Evolutionary conservation across 1,140 invertebrate species (phyloP), one percentile per base, ranked within the genome.

Genomic region (Zophobas atratus): DNA sequence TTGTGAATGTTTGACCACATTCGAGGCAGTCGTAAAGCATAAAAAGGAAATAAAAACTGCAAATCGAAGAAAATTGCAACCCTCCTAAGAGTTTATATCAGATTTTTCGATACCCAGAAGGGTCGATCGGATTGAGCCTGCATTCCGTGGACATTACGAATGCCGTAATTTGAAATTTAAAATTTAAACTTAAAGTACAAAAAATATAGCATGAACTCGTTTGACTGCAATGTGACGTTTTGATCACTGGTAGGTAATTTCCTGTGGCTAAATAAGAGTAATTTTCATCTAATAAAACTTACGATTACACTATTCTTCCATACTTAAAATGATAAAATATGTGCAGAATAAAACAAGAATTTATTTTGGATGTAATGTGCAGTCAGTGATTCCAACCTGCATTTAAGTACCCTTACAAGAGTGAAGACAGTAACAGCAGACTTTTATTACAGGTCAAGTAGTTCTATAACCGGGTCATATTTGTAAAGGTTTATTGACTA

Each of bases 361-460:
- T 36, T 33, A 46, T 46, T 46, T 36, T 36, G 56, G 56, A 67
- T 67, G 60, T 67, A 46, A 43, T 67, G 38, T 43, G 60, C 60
- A 67, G 60, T 67, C 60, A 67, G 33, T 67, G 60, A 67, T 39
- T 67, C 60, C n/a, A 43, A 67, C 39, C 60, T 43, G 39, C 60
- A 43, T 67, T 60, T 67, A 67, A 67, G 38, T 67, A 43, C 34
- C 39, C 20, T 20, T 20, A 20, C 20, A 20, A 20, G 20, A 20
- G 20, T 20, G 20, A 20, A 20, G 20, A 20, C 20, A 20, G 20
- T 20, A 20, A 20, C 20, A 20, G 43, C 36, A 41, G 38, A 43
- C 60, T 60, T 67, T 43, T 36, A 67, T 41, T 67, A 33, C 60
- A 43, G 60, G 60, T 67, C 60, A 67, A 67, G 60, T 67, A 36